Evolutionary conservation across 2,797 vertebrate species (phyloP).

Genomic region (Dermochelys coriacea): DNA sequence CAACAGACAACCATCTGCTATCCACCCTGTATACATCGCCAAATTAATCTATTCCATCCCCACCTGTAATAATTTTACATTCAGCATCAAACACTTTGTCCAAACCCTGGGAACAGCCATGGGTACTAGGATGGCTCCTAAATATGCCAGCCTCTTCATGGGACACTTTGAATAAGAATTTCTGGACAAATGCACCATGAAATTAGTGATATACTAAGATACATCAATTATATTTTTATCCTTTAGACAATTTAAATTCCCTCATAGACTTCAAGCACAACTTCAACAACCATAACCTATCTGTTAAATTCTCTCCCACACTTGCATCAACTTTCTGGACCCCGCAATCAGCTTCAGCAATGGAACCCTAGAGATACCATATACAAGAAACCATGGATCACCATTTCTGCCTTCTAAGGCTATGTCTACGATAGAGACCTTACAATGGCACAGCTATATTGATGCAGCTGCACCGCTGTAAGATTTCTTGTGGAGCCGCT

Average conservation of each 20-base stretch:
- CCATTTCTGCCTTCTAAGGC: no score
- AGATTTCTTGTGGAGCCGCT: no score
- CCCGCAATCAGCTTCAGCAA: no score
- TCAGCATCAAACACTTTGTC: not conserved
- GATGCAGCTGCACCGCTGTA: no score
- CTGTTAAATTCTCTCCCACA: not conserved
- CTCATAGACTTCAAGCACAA: not conserved
- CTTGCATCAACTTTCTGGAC: no score
- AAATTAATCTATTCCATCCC: not conserved
- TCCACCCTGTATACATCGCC: not conserved
- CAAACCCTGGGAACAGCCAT: not conserved
- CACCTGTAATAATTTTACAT: not conserved
- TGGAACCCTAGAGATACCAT: no score
- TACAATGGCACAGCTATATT: no score
- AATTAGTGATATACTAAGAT: not conserved
- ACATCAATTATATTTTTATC: not conserved
- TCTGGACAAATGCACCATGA: not conserved
- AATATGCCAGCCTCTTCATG: not conserved
- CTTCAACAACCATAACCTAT: not conserved
- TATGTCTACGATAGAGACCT: no score
- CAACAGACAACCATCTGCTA: not conserved
- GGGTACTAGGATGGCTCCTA: not conserved
- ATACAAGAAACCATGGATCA: no score
- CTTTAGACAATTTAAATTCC: not conserved
- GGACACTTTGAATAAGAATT: not conserved